Percentiles rank a stretch among this genome's conserved stretches.
These are phyloP conservation scores for Collichthys lucidus DNA, from an alignment of 2,113 vertebrate genomes.

Conservation along the genomic window DNA sequence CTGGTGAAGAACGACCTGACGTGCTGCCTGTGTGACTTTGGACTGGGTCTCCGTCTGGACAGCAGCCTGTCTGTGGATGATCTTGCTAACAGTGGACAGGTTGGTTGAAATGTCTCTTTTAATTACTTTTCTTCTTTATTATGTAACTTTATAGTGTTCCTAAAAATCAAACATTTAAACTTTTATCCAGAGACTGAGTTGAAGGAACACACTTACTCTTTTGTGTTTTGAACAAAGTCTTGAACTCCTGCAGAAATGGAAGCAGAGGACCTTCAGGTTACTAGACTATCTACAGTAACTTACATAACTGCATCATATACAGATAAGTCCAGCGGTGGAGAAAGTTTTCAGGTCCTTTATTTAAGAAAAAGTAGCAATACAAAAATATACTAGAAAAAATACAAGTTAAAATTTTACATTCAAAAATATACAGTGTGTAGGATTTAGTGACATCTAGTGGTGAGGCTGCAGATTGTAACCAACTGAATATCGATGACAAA, in stretches of 20 bases:
- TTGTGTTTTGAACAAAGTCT: neutral
- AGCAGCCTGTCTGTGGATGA: slow-evolving; percentile 92
- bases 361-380: too few species aligned
- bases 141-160: neutral
- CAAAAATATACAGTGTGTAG: too few species aligned
- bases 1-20: slow-evolving; percentile 93
- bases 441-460: too few species aligned
- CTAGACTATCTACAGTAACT: too few species aligned
- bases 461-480: too few species aligned
- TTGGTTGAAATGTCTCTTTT: slow-evolving; percentile 60
- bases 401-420: too few species aligned
- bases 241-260: neutral
- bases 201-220: neutral
- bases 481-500: too few species aligned
- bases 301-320: neutral
- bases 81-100: slow-evolving; percentile 96
- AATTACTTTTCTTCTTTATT: neutral
- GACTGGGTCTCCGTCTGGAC: slow-evolving; percentile 91
- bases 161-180: neutral
- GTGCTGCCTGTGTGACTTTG: slow-evolving; percentile 97
- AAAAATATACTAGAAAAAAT: too few species aligned
- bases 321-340: too few species aligned
- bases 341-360: too few species aligned
- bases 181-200: neutral
- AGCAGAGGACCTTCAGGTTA: neutral